Percentiles rank a stretch among this genome's conserved stretches.
Conservation (phyloP, 2,797 vertebrate genomes). For the Lacerta viridis region DNA sequence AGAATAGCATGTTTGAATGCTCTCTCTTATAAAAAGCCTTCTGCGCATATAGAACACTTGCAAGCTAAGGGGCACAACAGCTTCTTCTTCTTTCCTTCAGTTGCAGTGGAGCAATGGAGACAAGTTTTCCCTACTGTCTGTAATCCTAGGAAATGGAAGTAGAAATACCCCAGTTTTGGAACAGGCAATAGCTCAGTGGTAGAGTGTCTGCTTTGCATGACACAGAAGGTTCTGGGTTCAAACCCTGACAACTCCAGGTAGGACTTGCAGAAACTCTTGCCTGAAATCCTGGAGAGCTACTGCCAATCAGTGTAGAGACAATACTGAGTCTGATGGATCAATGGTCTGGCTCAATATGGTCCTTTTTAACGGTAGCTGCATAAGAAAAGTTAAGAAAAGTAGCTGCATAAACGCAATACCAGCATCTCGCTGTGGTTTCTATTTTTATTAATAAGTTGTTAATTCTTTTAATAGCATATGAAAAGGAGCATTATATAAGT, state of each 20-base stretch:
- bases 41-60: neutral
- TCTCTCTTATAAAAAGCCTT: neutral
- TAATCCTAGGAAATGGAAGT: neutral
- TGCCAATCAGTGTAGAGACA: neutral
- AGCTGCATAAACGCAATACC: constrained; percentile 14
- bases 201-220: neutral
- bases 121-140: accelerated
- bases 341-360: neutral
- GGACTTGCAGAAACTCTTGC: no score
- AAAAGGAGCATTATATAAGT: constrained; percentile 52
- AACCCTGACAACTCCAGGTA: no score
- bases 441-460: constrained; percentile 61
- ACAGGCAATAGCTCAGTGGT: no score
- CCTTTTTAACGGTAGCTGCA: neutral
- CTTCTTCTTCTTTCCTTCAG: neutral
- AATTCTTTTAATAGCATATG: constrained; percentile 59
- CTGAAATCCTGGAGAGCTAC: no score
- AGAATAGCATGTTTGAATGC: neutral
- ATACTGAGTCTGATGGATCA: neutral
- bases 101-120: constrained; percentile 24
- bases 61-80: neutral
- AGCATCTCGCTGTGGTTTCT: neutral
- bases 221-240: no score
- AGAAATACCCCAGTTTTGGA: neutral
- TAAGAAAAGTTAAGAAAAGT: constrained; percentile 12